Conservation (phyloP, 2,888 invertebrate species). For the Capitulum mitella region DNA sequence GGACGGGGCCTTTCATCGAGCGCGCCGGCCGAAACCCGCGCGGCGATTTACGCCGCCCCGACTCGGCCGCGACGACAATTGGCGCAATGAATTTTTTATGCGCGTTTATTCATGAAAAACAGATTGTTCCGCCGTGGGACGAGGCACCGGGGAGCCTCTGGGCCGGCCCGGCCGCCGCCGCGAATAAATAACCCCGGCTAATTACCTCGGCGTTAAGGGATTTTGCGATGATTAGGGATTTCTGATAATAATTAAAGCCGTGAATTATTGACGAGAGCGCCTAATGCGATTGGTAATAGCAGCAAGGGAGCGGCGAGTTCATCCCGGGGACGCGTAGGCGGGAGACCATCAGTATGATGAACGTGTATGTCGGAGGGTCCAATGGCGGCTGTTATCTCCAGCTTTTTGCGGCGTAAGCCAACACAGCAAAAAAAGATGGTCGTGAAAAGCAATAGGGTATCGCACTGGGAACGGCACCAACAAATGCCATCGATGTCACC, state of each 20-base stretch:
- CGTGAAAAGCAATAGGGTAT: background rate
- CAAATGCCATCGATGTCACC: background rate
- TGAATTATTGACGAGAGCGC: background rate
- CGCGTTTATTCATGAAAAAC: slow-evolving; percentile 15
- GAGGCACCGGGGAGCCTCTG: background rate
- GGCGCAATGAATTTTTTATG: slow-evolving; percentile 13
- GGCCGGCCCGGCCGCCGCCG: background rate
- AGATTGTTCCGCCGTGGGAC: background rate
- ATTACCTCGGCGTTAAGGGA: background rate
- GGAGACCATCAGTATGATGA: background rate
- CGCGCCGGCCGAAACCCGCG: too few relatives aligned
- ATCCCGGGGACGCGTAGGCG: background rate
- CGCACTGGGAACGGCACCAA: background rate
- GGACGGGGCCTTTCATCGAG: background rate
- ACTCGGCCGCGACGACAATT: background rate
- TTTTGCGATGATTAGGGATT: slow-evolving; percentile 9
- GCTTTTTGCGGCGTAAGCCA: background rate
- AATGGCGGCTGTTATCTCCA: background rate
- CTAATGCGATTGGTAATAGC: background rate
- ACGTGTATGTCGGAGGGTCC: background rate
- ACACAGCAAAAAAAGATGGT: background rate
- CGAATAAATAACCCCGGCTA: background rate
- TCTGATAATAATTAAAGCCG: slow-evolving; percentile 17
- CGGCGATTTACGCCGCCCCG: background rate
- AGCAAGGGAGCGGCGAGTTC: background rate